Conservation (phyloP, 2,113 vertebrate species). For the Actinemys pallida region DNA sequence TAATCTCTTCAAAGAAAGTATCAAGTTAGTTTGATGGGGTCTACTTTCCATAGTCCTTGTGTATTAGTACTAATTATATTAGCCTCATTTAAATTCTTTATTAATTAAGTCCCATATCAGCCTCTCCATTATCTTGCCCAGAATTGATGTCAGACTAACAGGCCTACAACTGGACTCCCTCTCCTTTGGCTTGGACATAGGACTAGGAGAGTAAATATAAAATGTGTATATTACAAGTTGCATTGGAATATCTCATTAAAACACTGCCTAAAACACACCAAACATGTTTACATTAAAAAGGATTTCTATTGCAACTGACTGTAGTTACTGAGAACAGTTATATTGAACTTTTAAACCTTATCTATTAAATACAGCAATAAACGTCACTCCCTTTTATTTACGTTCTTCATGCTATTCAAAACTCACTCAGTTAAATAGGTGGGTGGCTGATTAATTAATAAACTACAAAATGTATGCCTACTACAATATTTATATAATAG, state of each 20-base stretch:
- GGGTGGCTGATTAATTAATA: not conserved
- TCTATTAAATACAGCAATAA: not conserved
- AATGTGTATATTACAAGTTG: accelerated
- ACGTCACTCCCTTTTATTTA: not conserved
- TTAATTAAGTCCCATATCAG: not conserved
- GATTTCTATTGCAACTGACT: not conserved
- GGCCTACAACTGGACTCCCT: not conserved
- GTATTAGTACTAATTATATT: not conserved
- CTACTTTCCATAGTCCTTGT: not conserved
- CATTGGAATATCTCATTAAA: not conserved
- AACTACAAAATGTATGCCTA: accelerated
- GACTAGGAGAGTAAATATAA: accelerated
- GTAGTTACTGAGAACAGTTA: not conserved
- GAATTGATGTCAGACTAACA: not conserved
- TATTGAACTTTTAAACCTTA: not conserved
- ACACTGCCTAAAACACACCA: accelerated
- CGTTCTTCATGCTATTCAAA: not conserved
- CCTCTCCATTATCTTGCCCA: not conserved
- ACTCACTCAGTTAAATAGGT: not conserved
- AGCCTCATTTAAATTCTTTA: not conserved
- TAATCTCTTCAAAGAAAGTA: not conserved
- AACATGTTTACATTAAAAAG: not conserved
- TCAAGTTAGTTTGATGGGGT: not conserved
- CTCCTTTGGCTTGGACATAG: not conserved
- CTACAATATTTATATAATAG: not conserved